Percentiles rank a stretch among this genome's conserved stretches.
Evolutionary conservation across 2,113 vertebrate genomes (phyloP).

Genomic region (Labrus mixtus): DNA sequence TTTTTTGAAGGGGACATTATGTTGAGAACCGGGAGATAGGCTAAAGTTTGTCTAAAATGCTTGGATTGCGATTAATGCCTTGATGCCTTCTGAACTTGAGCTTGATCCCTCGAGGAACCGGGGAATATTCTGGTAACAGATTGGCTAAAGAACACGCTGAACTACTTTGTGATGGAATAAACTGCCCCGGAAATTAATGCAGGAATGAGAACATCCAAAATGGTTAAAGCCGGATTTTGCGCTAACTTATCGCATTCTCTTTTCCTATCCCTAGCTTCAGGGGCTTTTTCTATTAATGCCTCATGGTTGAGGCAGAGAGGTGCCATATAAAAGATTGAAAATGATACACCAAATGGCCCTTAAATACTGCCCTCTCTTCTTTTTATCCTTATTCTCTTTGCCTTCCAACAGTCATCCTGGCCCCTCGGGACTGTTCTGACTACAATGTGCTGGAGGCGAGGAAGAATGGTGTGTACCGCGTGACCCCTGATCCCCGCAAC

Average conservation of each 20-base stretch:
- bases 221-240: slow-evolving; percentile 36
- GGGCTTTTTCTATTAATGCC: slow-evolving; percentile 52
- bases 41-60: slow-evolving; percentile 4
- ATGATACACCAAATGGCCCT: slow-evolving; percentile 22
- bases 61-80: neutral
- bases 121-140: neutral
- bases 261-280: slow-evolving; percentile 30
- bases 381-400: neutral
- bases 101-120: slow-evolving; percentile 1
- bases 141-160: slow-evolving; percentile 10
- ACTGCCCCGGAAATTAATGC: slow-evolving; percentile 37
- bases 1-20: slow-evolving; percentile 1
- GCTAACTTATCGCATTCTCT: slow-evolving; percentile 29
- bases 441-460: slow-evolving; percentile 84
- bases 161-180: slow-evolving; percentile 24
- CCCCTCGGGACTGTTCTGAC: slow-evolving; percentile 92
- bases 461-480: slow-evolving; percentile 86
- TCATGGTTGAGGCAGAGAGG: slow-evolving; percentile 18
- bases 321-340: slow-evolving; percentile 39
- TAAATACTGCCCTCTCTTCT: slow-evolving; percentile 28
- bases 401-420: slow-evolving; percentile 68
- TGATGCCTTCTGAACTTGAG: slow-evolving; percentile 18
- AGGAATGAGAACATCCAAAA: slow-evolving; percentile 30
- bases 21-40: slow-evolving; percentile 1
- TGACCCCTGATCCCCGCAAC: slow-evolving; percentile 87